These are phyloP conservation scores for Clarias fuscus DNA, from an alignment of 2,797 vertebrate species.

Conservation along the genomic window DNA sequence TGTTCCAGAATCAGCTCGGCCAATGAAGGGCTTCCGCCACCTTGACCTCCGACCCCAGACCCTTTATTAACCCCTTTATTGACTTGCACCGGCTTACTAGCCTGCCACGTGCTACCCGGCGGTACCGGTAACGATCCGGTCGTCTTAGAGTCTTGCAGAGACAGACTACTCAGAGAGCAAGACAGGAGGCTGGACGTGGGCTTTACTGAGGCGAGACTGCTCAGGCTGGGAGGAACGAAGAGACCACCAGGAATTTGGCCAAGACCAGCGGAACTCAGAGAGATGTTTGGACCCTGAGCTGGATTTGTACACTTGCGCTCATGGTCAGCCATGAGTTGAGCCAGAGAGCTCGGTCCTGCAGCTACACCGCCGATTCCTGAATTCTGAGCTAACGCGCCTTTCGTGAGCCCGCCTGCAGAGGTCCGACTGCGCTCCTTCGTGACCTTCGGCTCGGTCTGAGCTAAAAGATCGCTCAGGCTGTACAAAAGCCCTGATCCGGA, in stretches of 20 bases:
- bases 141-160: slow-evolving; percentile 64
- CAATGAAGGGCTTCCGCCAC: slow-evolving; percentile 79
- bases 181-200: slow-evolving; percentile 33
- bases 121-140: slow-evolving; percentile 62
- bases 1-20: slow-evolving; percentile 87
- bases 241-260: slow-evolving; percentile 37
- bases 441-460: slow-evolving; percentile 55
- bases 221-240: not conserved
- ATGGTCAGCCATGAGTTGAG: slow-evolving; percentile 70
- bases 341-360: slow-evolving; percentile 61
- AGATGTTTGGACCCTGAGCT: slow-evolving; percentile 24
- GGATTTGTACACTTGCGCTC: slow-evolving; percentile 50
- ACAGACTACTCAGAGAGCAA: slow-evolving; percentile 66
- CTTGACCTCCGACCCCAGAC: slow-evolving; percentile 60
- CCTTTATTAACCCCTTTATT: slow-evolving; percentile 51
- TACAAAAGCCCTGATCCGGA: slow-evolving; percentile 8
- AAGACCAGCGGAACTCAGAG: slow-evolving; percentile 7
- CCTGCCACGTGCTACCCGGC: slow-evolving; percentile 67
- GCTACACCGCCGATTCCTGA: not conserved
- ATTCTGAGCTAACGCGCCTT: slow-evolving; percentile 3
- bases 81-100: slow-evolving; percentile 59
- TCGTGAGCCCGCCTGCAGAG: not conserved
- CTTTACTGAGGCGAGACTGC: slow-evolving; percentile 1
- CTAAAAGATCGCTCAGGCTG: slow-evolving; percentile 52
- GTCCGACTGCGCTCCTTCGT: slow-evolving; percentile 41